Base-by-base conservation (phyloP, 2,888 invertebrate genomes). In the Caradrina clavipalpis region DNA sequence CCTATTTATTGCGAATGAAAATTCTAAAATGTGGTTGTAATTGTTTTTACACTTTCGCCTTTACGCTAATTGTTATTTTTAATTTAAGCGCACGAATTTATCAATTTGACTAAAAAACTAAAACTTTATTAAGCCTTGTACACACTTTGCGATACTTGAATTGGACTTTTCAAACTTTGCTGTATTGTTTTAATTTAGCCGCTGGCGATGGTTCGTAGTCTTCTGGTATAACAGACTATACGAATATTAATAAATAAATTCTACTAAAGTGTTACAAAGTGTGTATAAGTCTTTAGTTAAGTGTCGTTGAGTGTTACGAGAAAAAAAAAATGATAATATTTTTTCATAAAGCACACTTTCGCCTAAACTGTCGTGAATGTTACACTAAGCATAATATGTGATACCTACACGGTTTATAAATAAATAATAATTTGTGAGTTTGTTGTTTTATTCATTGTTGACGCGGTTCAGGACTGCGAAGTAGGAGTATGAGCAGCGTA, bases 41-140 rank as follows among this genome's bases (percentile, higher is more conserved):
- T 86, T 84, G 76, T 89, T 84, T 69, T 86, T 86, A 87, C 88
- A 87, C 84, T 78, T 90, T 90, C 86, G 90, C 92, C 86, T 92
- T 89, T 83, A 90, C 81, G 91, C 89, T 90, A 83, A 69, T 79
- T 79, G 86, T 89, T 88, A 82, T 81, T 86, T 88, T 88, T 90
- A 88, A 88, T 91, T 94, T 93, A 91, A 93, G 90, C 94, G 95
- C 95, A 95, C 95, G 95, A 95, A 95, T 95, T 94, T 95, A 95
- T 89, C 82, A 86, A 90, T 86, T 90, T 86, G 88, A 90, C 89
- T 90, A 89, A 90, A 86, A 84, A 85, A 88, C 87, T 88, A 88
- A 91, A 87, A 83, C 86, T 87, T 86, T 88, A 85, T 86, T 90
- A 86, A 86, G 85, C 85, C 88, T 88, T 85, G 22, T 72, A 66